These are phyloP conservation scores for Tiliqua scincoides DNA, from an alignment of 2,113 vertebrate genomes.

Conservation along the genomic window DNA sequence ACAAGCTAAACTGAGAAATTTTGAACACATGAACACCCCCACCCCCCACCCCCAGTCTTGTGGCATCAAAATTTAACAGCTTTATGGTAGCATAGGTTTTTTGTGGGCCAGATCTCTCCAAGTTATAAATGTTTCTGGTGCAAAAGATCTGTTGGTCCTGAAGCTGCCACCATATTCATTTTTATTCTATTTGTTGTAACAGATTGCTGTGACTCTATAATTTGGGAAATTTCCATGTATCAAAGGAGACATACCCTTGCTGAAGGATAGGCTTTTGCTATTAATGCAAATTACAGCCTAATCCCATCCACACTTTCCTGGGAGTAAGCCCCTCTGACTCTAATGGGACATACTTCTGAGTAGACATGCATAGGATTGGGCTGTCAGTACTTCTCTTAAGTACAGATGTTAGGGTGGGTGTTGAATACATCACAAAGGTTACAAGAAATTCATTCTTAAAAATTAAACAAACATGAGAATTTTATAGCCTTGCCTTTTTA, in stretches of 20 bases:
- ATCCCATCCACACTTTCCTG: too few relatives aligned
- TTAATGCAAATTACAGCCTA: too few relatives aligned
- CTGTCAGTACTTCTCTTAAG: background rate
- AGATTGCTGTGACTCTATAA: background rate
- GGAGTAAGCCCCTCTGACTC: too few relatives aligned
- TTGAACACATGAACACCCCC: background rate
- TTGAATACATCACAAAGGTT: background rate
- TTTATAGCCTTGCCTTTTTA: background rate
- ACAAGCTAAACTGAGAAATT: background rate
- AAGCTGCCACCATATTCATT: background rate
- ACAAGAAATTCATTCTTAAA: background rate
- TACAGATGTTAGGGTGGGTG: background rate
- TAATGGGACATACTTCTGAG: too few relatives aligned
- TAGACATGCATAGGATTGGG: too few relatives aligned
- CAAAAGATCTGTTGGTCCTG: background rate
- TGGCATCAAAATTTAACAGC: background rate
- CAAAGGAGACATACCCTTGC: background rate
- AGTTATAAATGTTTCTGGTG: background rate
- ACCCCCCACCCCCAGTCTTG: background rate
- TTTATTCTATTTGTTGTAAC: background rate
- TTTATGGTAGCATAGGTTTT: background rate
- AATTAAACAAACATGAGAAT: background rate
- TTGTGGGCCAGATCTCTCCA: background rate
- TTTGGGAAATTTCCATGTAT: background rate
- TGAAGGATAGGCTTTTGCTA: too few relatives aligned